phyloP scores from a whole-genome alignment of 2,797 vertebrate genomes.

The Tiaroga cobitis region DNA sequence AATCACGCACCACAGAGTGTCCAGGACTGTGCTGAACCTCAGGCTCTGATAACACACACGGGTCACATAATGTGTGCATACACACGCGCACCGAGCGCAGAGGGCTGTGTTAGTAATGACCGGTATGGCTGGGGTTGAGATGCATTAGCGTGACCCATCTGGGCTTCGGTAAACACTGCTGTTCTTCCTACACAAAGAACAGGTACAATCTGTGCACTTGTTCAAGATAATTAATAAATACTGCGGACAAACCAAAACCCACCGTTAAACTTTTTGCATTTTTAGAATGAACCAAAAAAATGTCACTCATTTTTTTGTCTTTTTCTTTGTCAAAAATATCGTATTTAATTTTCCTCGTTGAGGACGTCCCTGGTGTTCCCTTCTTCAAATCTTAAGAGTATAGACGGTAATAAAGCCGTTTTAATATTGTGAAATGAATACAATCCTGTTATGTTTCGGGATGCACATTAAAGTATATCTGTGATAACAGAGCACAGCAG shows the following conservation, averaged over 20 bases:
- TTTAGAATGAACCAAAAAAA: neutral
- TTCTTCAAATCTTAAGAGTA: neutral
- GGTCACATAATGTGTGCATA: constrained; percentile 19
- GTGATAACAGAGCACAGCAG: neutral
- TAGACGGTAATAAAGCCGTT: neutral
- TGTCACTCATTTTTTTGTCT: neutral
- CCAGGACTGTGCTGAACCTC: constrained; percentile 11
- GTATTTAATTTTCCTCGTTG: neutral
- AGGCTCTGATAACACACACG: constrained; percentile 13
- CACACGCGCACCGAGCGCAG: neutral
- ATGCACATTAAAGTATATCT: neutral
- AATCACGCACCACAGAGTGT: constrained; percentile 4
- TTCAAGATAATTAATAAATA: neutral
- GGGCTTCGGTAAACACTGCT: constrained; percentile 16
- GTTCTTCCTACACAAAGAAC: neutral
- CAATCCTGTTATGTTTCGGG: neutral
- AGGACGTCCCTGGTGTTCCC: neutral
- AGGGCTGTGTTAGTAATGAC: constrained; percentile 4
- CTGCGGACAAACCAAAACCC: neutral
- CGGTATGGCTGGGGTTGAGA: constrained; percentile 5
- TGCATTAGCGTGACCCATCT: constrained; percentile 13
- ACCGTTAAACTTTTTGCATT: neutral
- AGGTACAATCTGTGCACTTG: neutral
- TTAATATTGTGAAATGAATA: neutral
- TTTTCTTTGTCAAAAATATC: neutral